Evolutionary conservation across 2,797 vertebrate genomes (phyloP).

Genomic region (Halcyon leucocephala): DNA sequence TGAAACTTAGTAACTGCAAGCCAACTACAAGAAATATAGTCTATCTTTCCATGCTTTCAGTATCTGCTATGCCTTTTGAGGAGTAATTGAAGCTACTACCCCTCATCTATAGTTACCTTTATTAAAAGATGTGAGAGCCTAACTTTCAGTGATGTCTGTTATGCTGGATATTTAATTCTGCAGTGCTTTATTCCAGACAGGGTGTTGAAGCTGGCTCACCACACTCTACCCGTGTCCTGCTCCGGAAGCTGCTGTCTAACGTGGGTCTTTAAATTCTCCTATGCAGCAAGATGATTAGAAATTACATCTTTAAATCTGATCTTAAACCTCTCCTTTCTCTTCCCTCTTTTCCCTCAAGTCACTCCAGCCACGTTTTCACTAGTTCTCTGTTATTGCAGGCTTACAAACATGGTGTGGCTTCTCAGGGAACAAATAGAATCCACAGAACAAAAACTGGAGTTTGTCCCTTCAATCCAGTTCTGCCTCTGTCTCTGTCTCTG

Average conservation of each 20-base stretch:
- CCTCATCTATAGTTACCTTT: neutral
- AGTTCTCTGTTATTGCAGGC: neutral
- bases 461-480: neutral
- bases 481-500: neutral
- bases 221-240: neutral
- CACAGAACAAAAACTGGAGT: accelerated
- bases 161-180: neutral
- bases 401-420: neutral
- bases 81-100: neutral
- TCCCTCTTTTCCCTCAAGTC: neutral
- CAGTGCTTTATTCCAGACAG: neutral
- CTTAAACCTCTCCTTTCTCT: neutral
- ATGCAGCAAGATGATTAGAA: neutral
- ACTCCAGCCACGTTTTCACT: neutral
- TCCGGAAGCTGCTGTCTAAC: neutral
- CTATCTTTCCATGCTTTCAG: neutral
- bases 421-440: neutral
- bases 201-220: neutral
- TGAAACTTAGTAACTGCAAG: neutral
- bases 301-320: neutral
- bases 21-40: neutral
- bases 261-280: neutral
- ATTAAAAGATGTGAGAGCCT: neutral
- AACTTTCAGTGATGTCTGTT: neutral
- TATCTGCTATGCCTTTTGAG: neutral